Evolutionary conservation across 2,113 vertebrate genomes (phyloP), one percentile per base, ranked within the genome.

Genomic region (Athene noctua): DNA sequence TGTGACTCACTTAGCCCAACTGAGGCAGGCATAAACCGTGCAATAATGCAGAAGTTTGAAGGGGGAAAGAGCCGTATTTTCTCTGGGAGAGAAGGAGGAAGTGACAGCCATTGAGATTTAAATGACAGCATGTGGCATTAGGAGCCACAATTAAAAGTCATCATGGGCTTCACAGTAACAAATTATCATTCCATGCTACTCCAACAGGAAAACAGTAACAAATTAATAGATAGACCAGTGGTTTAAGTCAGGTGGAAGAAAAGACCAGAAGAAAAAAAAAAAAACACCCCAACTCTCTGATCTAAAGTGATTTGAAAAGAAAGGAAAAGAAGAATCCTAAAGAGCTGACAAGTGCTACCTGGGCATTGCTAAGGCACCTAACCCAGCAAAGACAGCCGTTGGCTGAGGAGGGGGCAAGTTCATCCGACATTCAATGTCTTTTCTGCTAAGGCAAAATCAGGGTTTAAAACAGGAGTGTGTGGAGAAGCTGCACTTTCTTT

Each of bases 41-140:
- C 47, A 8, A 65, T 95, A 94, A 92, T 96, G 77, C 68, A 96
- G 80, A 77, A 92, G 80, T 94, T 94, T 96, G 85, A 94, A 96
- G 84, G 77, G 73, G 54, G 51, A 82, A 97, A 79, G 58, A 86
- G 71, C 52, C 20, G 9, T 94, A 91, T 94, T 95, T 97, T 90
- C 88, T 97, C 94, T 51, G 55, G 74, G 62, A 79, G 51, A 96
- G 77, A 89, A 89, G 1, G 0, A 71, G 55, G 75, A 93, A 96
- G 75, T 90, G 89, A 97, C 92, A 97, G 92, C 85, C 96, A 97
- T 54, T 93, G 92, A 98, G 90, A 97, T 96, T 98, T 97, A 97
- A 97, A 97, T 85, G 88, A 93, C 91, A 97, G 73, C 5, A 7
- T 65, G 59, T 88, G 78, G 91, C 86, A 95, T 86, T 95, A 97